phyloP scores from a whole-genome alignment of 2,888 invertebrate genomes.

The Phania funesta region DNA sequence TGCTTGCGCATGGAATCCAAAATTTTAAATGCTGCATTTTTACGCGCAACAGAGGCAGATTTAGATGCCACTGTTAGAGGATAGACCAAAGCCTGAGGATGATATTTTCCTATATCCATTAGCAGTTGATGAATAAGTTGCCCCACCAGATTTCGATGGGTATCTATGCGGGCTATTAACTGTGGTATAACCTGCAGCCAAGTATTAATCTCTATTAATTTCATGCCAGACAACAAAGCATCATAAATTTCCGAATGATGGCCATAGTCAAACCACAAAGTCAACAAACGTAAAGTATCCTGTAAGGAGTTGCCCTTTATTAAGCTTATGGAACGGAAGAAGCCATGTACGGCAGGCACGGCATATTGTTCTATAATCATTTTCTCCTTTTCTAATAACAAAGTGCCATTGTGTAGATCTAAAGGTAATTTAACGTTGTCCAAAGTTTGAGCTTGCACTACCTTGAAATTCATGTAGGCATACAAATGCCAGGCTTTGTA shows the following conservation, averaged over 20 bases:
- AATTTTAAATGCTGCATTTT: constrained; percentile 96
- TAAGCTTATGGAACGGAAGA: constrained; percentile 96
- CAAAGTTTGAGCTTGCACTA: constrained; percentile 81
- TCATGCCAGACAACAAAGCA: constrained; percentile 94
- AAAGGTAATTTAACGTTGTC: constrained; percentile 69
- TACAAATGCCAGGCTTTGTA: constrained; percentile 99
- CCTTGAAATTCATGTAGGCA: constrained; percentile 99
- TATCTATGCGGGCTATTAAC: constrained; percentile 98
- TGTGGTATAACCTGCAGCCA: constrained; percentile 99
- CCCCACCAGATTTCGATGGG: constrained; percentile 92
- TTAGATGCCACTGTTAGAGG: constrained; percentile 98
- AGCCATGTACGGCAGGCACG: constrained; percentile 96
- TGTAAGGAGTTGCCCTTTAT: constrained; percentile 96
- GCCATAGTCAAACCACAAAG: constrained; percentile 99
- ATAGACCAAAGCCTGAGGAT: constrained; percentile 98
- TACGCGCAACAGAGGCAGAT: constrained; percentile 90
- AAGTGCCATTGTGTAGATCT: constrained; percentile 46
- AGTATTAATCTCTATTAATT: constrained; percentile 96
- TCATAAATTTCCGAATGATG: constrained; percentile 96
- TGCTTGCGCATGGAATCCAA: constrained; percentile 97
- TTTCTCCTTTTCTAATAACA: constrained; percentile 75
- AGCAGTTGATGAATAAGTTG: constrained; percentile 95
- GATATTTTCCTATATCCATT: constrained; percentile 97
- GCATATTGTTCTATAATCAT: constrained; percentile 86
- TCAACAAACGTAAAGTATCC: constrained; percentile 96